Base-by-base conservation (phyloP, 2,113 vertebrate species). In the Poeciliopsis prolifica region DNA sequence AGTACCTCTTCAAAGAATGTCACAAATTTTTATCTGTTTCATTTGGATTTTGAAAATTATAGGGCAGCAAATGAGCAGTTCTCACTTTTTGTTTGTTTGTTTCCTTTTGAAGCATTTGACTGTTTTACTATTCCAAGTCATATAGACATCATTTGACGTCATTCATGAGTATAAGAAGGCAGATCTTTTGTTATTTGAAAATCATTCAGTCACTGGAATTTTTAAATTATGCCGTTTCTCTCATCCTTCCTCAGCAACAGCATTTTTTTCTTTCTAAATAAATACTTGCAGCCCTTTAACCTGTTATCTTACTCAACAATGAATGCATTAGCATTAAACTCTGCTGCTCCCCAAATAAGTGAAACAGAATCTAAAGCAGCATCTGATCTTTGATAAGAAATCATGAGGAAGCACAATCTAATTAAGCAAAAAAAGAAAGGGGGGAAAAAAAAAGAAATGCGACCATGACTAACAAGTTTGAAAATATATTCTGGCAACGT, bases 241-340 rank as follows among this genome's bases (percentile, higher is more conserved):
- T 15, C 1, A 30, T 29, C 14, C 51, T 48, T 65, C 63, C 63
- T 65, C 22, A 37, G 5, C 35, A 26, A 30, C 54, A 60, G 13
- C 14, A 37, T 37, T 37, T 0, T 64, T 70, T 71, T 44, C 5
- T 60, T 54, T 24, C 33, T 58, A 12, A 24, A 61, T 12, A 29
- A 64, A 66, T 28, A 4, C 29, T 8, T 22, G 62, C 51, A 66
- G 48, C 75, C 58, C 3, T 11, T 19, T 76, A 0, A 48, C 62
- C 30, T n/a, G 35, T n/a, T 0, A 40, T 66, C 63, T 65, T 31
- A 48, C 26, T 65, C 28, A 71, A n/a, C 40, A 69, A 66, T 65
- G 48, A 61, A 48, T 48, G 35, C 37, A 3, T 69, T 69, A 74
- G 24, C 12, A 17, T 35, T 67, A 30, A 70, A 67, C 63, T 78